A percentile compares a stretch with the other conserved stretches of the same genome.
These are phyloP conservation scores for Peribatodes rhomboidaria DNA, from an alignment of 2,888 invertebrate genomes.

Conservation along the genomic window DNA sequence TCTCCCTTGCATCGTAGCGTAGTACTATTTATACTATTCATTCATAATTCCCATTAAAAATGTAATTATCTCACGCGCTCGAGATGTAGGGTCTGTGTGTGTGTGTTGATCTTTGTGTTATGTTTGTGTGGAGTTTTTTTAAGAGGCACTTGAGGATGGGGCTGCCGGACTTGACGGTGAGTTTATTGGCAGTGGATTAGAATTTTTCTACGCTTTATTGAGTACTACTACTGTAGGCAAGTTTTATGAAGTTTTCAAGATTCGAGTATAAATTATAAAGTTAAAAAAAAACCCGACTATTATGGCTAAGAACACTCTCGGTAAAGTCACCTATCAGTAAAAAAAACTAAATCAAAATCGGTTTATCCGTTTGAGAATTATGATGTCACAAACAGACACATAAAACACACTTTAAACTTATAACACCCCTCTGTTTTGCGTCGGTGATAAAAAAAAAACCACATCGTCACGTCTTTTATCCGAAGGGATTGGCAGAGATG, in stretches of 20 bases:
- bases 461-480: too few species aligned
- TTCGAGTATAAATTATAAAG: background rate
- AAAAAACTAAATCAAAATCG: too few species aligned
- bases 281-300: background rate
- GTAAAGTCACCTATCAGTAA: too few species aligned
- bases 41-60: constrained; percentile 32
- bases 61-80: constrained; percentile 45
- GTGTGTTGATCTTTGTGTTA: constrained; percentile 62
- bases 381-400: too few species aligned
- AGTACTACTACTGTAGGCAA: background rate
- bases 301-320: too few species aligned
- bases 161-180: constrained; percentile 81
- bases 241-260: background rate
- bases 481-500: too few species aligned
- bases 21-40: constrained; percentile 31
- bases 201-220: background rate
- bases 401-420: too few species aligned
- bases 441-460: too few species aligned
- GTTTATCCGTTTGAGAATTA: too few species aligned
- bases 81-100: constrained; percentile 55
- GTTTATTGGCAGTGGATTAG: constrained; percentile 47
- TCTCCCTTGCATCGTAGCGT: constrained; percentile 28
- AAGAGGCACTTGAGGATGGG: constrained; percentile 77
- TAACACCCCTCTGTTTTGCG: too few species aligned
- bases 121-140: constrained; percentile 78